These are phyloP conservation scores for Ophion obscuratus DNA, from an alignment of 2,888 invertebrate species.

Conservation along the genomic window DNA sequence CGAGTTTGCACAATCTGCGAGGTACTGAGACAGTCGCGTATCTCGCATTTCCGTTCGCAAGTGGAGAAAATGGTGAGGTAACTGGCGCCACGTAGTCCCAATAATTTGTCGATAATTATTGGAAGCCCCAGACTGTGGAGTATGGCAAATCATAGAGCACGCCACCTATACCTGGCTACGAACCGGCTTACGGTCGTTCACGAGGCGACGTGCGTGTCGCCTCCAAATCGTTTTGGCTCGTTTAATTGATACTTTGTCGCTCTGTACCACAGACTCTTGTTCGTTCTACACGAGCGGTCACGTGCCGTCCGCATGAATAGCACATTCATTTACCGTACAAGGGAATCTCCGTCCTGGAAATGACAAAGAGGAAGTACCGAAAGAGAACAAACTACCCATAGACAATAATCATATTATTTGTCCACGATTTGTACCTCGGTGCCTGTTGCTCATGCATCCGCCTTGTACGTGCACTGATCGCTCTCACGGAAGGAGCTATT, in stretches of 20 bases:
- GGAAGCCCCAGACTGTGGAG: constrained; percentile 18
- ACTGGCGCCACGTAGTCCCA: constrained; percentile 50
- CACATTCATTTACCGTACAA: constrained; percentile 12
- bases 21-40: too few species aligned
- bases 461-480: constrained; percentile 1
- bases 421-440: background rate
- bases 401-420: constrained; percentile 26
- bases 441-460: constrained; percentile 4
- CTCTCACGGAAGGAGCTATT: background rate
- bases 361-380: constrained; percentile 39
- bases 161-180: background rate
- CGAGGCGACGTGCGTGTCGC: constrained; percentile 8
- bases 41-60: constrained; percentile 25
- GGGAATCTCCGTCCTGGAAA: constrained; percentile 13
- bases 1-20: too few species aligned
- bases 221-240: constrained; percentile 48
- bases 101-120: constrained; percentile 50
- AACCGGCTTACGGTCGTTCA: constrained; percentile 20
- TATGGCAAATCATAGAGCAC: constrained; percentile 13
- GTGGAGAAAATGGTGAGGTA: constrained; percentile 50
- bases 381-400: constrained; percentile 25
- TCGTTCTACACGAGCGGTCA: constrained; percentile 14
- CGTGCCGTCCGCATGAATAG: constrained; percentile 39
- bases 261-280: constrained; percentile 5
- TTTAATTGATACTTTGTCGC: constrained; percentile 47